Percentiles rank a stretch among this genome's conserved stretches.
Evolutionary conservation across 2,113 vertebrate genomes (phyloP).

Genomic region (Grammomys surdaster): DNA sequence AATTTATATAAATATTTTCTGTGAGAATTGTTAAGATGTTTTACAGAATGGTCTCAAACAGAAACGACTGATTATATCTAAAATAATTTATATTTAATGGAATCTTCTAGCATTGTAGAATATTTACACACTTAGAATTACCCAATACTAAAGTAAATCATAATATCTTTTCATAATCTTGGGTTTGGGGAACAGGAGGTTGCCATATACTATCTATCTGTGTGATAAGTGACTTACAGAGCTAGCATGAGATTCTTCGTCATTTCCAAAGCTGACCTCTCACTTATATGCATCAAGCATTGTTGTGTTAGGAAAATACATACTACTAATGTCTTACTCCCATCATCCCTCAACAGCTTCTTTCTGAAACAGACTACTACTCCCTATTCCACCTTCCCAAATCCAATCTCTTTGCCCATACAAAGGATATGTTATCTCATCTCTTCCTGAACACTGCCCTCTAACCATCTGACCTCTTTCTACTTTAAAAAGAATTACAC

Average conservation of each 20-base stretch:
- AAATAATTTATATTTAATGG: neutral
- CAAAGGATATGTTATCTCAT: neutral
- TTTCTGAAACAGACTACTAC: conserved; percentile 13
- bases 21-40: neutral
- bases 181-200: neutral
- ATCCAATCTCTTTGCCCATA: neutral
- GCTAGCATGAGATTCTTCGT: neutral
- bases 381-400: neutral
- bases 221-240: neutral
- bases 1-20: conserved; percentile 6
- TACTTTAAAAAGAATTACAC: neutral
- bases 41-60: neutral
- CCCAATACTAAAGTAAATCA: neutral
- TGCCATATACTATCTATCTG: neutral
- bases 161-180: neutral
- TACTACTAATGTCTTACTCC: neutral
- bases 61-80: neutral
- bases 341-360: neutral
- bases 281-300: neutral
- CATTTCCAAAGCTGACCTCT: conserved; percentile 14
- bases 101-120: neutral
- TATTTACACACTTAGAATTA: neutral
- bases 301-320: neutral
- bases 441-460: neutral
- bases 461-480: neutral